Conservation (phyloP, 53 echinoderm and acorn worm genomes). For the Luidia sarsii region DNA sequence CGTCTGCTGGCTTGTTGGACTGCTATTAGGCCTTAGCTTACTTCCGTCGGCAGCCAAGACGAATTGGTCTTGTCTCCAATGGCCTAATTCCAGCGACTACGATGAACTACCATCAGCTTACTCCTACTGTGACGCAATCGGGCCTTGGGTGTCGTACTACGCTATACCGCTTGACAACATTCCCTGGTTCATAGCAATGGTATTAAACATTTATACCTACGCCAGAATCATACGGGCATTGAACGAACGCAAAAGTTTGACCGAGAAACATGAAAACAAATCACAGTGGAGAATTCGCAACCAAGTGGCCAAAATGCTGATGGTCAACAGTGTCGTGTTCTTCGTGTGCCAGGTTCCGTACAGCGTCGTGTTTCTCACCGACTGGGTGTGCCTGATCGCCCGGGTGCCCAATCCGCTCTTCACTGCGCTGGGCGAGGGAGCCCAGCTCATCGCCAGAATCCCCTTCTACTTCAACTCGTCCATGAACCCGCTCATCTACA, state of each 20-base stretch:
- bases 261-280: constrained; percentile 9
- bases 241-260: constrained; percentile 41
- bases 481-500: no score
- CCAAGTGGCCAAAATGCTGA: no score
- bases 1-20: constrained; percentile 50
- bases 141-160: not conserved
- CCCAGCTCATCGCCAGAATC: no score
- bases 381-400: no score
- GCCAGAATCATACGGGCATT: constrained; percentile 48
- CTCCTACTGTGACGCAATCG: constrained; percentile 26
- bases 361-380: no score
- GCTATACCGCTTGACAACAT: constrained; percentile 48
- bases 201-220: constrained; percentile 60
- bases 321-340: no score
- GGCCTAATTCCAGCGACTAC: constrained; percentile 67
- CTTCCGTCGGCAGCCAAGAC: not conserved
- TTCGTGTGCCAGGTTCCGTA: no score
- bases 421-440: no score
- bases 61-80: constrained; percentile 38
- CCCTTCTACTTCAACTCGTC: no score
- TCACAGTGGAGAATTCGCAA: no score
- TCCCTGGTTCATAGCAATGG: constrained; percentile 68
- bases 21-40: constrained; percentile 8
- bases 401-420: no score
- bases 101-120: constrained; percentile 25